Evolutionary conservation across 2,113 vertebrate genomes (phyloP).

Genomic region (Notarius lentiginosus): DNA sequence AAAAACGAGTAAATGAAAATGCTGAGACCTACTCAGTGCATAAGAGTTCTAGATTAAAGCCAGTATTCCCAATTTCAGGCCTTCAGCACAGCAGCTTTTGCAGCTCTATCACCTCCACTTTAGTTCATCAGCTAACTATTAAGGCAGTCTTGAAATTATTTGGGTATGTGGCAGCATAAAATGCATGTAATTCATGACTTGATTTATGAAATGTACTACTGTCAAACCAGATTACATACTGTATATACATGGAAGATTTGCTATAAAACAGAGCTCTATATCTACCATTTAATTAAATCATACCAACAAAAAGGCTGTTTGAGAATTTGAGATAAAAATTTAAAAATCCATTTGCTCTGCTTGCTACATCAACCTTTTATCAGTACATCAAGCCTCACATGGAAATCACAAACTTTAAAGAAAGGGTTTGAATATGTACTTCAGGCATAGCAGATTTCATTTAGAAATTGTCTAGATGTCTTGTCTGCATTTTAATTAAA

Average conservation of each 20-base stretch:
- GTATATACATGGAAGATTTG: background rate
- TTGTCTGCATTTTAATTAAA: too few species aligned
- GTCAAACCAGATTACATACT: background rate
- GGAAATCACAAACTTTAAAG: too few species aligned
- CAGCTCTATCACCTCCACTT: background rate
- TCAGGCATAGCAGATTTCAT: too few species aligned
- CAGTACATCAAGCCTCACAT: background rate
- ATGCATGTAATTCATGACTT: background rate
- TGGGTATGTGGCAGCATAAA: background rate
- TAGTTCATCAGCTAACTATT: background rate
- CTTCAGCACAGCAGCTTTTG: background rate
- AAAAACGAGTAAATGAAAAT: constrained; percentile 5
- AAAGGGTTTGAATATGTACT: too few species aligned
- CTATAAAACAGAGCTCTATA: background rate
- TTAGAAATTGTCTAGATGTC: too few species aligned
- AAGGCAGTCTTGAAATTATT: background rate
- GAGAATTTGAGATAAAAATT: background rate
- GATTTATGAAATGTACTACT: background rate
- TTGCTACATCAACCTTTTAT: background rate
- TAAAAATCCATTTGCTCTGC: background rate
- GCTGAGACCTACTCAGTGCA: background rate
- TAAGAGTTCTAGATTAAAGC: background rate
- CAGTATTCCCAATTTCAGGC: background rate
- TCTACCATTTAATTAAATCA: background rate
- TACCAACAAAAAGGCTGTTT: background rate